Percentiles rank a stretch among this genome's conserved stretches.
Evolutionary conservation across 2,888 invertebrate species (phyloP).

Genomic region (Apocheima hispidaria): DNA sequence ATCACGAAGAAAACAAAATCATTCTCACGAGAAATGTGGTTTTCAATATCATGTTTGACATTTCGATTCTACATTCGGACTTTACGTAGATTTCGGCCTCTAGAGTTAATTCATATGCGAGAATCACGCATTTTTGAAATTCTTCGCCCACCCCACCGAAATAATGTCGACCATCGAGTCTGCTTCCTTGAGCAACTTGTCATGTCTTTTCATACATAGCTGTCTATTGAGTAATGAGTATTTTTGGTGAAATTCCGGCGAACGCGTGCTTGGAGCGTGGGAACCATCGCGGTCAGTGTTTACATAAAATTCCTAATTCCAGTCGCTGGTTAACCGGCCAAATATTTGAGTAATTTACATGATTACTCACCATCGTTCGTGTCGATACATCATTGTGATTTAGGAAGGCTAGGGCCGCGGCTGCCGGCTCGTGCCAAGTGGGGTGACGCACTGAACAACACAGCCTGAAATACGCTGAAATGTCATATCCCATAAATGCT

Average conservation of each 20-base stretch:
- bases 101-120: slow-evolving; percentile 12
- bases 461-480: slow-evolving; percentile 6
- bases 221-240: slow-evolving; percentile 33
- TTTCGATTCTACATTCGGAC: slow-evolving; percentile 17
- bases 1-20: slow-evolving; percentile 9
- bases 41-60: slow-evolving; percentile 30
- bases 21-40: slow-evolving; percentile 5
- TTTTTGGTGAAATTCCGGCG: slow-evolving; percentile 29
- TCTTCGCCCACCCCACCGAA: slow-evolving; percentile 23
- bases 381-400: slow-evolving; percentile 33
- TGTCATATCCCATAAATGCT: too few species aligned
- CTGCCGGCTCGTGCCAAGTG: slow-evolving; percentile 3
- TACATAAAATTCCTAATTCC: slow-evolving; percentile 51
- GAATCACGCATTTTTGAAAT: slow-evolving; percentile 18
- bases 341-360: slow-evolving; percentile 54
- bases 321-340: slow-evolving; percentile 50
- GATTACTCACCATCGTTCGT: slow-evolving; percentile 47
- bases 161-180: slow-evolving; percentile 13
- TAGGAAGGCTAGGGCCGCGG: slow-evolving; percentile 3
- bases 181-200: slow-evolving; percentile 28
- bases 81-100: slow-evolving; percentile 22
- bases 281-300: slow-evolving; percentile 49
- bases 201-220: slow-evolving; percentile 23
- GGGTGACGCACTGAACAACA: background rate
- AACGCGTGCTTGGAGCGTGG: slow-evolving; percentile 40